Conservation (phyloP, 2,888 invertebrate genomes). For the Formica aserva region DNA sequence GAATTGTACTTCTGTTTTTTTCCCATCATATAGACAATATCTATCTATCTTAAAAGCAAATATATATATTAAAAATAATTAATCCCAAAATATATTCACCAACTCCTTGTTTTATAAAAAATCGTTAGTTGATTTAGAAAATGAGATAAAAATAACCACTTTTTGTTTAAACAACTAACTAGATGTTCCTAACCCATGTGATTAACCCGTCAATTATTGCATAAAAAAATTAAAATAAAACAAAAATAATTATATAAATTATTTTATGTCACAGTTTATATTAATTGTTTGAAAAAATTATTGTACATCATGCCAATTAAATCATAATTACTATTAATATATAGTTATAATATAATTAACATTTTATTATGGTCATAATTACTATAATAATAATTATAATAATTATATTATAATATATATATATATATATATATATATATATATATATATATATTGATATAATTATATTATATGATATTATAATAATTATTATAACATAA, state of each 20-base stretch:
- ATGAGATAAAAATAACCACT: not conserved
- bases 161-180: conserved; percentile 7
- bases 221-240: not conserved
- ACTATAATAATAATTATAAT: too few species aligned
- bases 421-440: too few species aligned
- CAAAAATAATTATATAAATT: not conserved
- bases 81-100: not conserved
- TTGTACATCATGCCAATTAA: not conserved
- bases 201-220: not conserved
- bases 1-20: not conserved
- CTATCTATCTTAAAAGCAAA: not conserved
- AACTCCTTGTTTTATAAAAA: not conserved
- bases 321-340: not conserved
- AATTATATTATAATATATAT: not conserved
- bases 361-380: not conserved
- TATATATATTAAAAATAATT: not conserved
- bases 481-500: not conserved
- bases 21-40: not conserved
- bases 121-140: conserved; percentile 12
- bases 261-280: not conserved
- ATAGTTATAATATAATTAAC: not conserved
- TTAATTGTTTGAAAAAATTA: not conserved
- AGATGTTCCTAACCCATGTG: not conserved
- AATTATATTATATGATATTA: not conserved
- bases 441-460: too few species aligned